A percentile compares a stretch with the other conserved stretches of the same genome.
phyloP scores from a whole-genome alignment of 2,797 vertebrate species.

The Pangasius larnaudii region DNA sequence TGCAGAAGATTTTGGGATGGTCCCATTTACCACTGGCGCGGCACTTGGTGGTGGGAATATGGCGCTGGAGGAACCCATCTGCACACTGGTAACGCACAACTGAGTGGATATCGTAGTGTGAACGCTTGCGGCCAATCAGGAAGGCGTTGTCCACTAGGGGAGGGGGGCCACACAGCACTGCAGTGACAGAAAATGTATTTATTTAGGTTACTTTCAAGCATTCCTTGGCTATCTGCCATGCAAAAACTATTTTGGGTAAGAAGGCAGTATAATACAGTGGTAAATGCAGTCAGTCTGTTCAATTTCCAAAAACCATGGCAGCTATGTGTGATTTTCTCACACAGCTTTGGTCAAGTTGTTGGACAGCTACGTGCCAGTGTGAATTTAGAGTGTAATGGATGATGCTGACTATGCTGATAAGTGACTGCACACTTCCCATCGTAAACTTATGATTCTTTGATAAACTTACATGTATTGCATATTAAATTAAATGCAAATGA shows the following conservation, averaged over 20 bases:
- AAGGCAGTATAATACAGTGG: not conserved
- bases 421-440: not conserved
- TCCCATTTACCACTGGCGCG: conserved; percentile 94
- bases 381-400: not conserved
- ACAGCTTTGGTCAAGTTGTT: not conserved
- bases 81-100: conserved; percentile 91
- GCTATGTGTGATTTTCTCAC: not conserved
- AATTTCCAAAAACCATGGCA: not conserved
- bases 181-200: conserved; percentile 11
- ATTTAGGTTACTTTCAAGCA: not conserved
- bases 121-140: conserved; percentile 83
- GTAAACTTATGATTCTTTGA: not conserved
- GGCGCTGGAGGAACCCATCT: conserved; percentile 88
- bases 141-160: conserved; percentile 87
- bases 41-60: conserved; percentile 88
- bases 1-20: conserved; percentile 90
- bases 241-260: not conserved
- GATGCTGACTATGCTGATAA: conserved; percentile 4
- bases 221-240: not conserved
- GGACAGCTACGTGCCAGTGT: no score
- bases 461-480: not conserved
- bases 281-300: not conserved
- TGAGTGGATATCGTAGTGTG: conserved; percentile 90
- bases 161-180: conserved; percentile 91
- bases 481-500: not conserved